Percentiles rank a stretch among this genome's conserved stretches.
These are phyloP conservation scores for Coregonus ussuriensis DNA, from an alignment of 2,797 vertebrate species.

Conservation along the genomic window DNA sequence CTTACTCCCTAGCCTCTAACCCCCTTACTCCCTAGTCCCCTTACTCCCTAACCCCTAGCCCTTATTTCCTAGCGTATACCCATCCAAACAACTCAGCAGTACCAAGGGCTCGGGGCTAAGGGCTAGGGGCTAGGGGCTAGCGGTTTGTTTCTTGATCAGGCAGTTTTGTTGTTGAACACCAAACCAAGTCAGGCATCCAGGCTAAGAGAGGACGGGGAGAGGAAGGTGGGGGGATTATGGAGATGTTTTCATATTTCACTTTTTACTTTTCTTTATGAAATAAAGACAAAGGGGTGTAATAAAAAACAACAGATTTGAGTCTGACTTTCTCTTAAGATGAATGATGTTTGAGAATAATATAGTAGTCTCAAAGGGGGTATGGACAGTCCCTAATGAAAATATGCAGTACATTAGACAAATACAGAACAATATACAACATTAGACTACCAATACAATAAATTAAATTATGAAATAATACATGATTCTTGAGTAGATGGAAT, in stretches of 20 bases:
- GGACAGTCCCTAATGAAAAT: neutral
- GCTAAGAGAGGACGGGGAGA: slow-evolving; percentile 33
- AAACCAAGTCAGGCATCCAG: slow-evolving; percentile 59
- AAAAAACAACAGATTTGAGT: slow-evolving; percentile 39
- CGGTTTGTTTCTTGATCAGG: slow-evolving; percentile 42
- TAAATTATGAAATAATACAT: neutral
- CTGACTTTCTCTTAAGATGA: slow-evolving; percentile 31
- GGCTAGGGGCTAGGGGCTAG: neutral
- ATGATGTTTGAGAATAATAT: neutral
- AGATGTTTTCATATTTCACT: slow-evolving; percentile 72
- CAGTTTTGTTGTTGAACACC: slow-evolving; percentile 57
- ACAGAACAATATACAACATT: neutral
- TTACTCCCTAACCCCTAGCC: too few species aligned
- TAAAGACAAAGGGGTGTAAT: slow-evolving; percentile 73
- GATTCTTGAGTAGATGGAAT: neutral
- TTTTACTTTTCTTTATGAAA: slow-evolving; percentile 78
- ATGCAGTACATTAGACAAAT: neutral
- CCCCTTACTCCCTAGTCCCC: too few species aligned
- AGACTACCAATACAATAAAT: neutral
- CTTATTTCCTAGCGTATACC: too few species aligned
- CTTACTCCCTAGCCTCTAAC: too few species aligned
- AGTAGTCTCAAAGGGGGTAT: neutral
- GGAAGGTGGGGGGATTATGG: slow-evolving; percentile 40
- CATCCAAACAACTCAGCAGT: too few species aligned
- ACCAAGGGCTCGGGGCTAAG: too few species aligned